A percentile compares a stretch with the other conserved stretches of the same genome.
phyloP scores from a whole-genome alignment of 1,140 invertebrate species.

The Oscheius sp. region DNA sequence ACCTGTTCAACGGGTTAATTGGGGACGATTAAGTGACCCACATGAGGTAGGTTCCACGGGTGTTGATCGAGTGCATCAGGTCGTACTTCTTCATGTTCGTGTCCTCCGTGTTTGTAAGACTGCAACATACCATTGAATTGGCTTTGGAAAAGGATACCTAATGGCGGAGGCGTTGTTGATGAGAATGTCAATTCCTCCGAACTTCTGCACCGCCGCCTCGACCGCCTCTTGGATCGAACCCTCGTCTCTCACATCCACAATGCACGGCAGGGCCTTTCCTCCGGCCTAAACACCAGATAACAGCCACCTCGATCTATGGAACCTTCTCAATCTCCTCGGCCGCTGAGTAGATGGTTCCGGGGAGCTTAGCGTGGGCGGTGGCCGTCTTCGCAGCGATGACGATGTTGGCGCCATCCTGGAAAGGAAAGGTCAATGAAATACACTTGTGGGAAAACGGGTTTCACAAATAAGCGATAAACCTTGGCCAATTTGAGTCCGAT shows the following conservation, averaged over 20 bases:
- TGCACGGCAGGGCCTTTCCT: constrained; percentile 77
- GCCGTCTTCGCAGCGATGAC: constrained; percentile 57
- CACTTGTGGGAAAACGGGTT: too few species aligned
- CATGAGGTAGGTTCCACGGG: constrained; percentile 85
- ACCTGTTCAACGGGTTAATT: constrained; percentile 71
- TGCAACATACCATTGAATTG: too few species aligned
- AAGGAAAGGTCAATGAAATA: too few species aligned
- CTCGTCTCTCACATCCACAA: constrained; percentile 90
- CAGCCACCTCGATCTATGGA: constrained; percentile 68
- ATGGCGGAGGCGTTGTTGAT: constrained; percentile 71
- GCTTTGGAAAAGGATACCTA: too few species aligned
- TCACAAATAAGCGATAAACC: too few species aligned
- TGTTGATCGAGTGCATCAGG: constrained; percentile 86
- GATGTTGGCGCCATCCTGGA: constrained; percentile 71
- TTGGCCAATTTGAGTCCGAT: constrained; percentile 82
- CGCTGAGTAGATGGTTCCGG: constrained; percentile 95
- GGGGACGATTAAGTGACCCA: constrained; percentile 62
- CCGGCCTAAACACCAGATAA: background rate
- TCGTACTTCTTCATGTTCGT: constrained; percentile 95
- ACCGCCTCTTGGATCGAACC: constrained; percentile 78
- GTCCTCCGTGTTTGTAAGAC: constrained; percentile 70
- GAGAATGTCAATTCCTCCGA: constrained; percentile 90
- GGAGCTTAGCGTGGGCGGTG: constrained; percentile 80
- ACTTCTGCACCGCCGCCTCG: constrained; percentile 79
- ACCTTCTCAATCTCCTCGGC: constrained; percentile 85